These are phyloP conservation scores for Neomonachus schauinslandi DNA, from an alignment of 2,113 vertebrate species.

Conservation along the genomic window DNA sequence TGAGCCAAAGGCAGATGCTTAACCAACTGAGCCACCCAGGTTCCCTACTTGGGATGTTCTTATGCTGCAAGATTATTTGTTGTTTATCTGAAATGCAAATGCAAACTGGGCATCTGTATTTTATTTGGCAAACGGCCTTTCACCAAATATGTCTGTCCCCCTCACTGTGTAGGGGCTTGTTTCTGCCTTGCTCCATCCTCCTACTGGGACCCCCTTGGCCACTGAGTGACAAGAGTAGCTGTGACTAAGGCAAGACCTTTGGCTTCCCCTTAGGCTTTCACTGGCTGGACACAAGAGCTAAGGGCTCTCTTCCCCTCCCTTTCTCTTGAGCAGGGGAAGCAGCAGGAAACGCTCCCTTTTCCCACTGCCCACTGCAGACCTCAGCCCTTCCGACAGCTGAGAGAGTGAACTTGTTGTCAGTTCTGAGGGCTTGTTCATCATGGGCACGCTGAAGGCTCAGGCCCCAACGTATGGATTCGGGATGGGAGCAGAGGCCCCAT, in stretches of 20 bases:
- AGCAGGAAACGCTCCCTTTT: not conserved
- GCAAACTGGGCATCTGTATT: not conserved
- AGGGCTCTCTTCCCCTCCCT: not conserved
- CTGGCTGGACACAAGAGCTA: not conserved
- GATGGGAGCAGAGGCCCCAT: not conserved
- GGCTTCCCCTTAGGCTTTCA: not conserved
- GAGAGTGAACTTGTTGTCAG: not conserved
- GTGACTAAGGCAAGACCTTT: not conserved
- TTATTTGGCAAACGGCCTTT: not conserved
- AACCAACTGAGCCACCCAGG: too few species aligned
- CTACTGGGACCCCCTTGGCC: not conserved
- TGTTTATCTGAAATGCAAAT: slow-evolving; percentile 28
- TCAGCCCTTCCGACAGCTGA: not conserved
- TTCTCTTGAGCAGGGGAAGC: not conserved
- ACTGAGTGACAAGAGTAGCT: not conserved
- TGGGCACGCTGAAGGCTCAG: not conserved
- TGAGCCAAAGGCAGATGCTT: too few species aligned
- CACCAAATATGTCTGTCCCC: not conserved
- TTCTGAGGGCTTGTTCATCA: not conserved
- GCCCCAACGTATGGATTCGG: not conserved
- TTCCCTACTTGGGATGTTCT: too few species aligned
- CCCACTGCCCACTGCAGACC: too few species aligned
- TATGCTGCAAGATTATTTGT: not conserved
- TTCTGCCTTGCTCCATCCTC: not conserved
- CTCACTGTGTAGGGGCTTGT: not conserved